Evolutionary conservation across 2,797 vertebrate genomes (phyloP).

Genomic region (Danio kyathit): DNA sequence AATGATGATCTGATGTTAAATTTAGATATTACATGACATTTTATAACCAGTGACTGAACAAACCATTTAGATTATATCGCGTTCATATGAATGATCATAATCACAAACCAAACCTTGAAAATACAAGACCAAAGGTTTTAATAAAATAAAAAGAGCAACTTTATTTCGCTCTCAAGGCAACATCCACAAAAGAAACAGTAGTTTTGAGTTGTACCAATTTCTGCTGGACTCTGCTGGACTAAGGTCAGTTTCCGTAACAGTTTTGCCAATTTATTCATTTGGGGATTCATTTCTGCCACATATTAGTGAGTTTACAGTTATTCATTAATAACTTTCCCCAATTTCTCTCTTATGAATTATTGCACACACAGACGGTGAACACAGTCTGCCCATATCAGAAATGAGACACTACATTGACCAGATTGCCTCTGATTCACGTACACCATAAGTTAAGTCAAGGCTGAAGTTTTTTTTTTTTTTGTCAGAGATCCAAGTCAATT

Average conservation of each 20-base stretch:
- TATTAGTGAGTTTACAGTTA: conserved; percentile 20
- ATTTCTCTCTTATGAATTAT: conserved; percentile 38
- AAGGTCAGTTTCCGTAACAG: neutral
- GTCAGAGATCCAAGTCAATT: conserved; percentile 12
- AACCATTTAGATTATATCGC: neutral
- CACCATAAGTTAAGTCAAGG: neutral
- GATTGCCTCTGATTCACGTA: conserved; percentile 16
- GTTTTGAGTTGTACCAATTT: no score
- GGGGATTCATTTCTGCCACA: neutral
- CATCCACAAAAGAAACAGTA: neutral
- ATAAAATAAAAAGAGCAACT: neutral
- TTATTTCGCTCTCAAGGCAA: neutral
- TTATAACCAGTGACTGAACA: neutral
- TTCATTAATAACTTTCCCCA: conserved; percentile 13
- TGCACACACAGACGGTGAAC: conserved; percentile 14
- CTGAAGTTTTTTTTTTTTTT: neutral
- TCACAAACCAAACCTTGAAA: neutral
- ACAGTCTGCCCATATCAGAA: conserved; percentile 7
- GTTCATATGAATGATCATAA: conserved; percentile 4
- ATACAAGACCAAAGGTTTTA: neutral
- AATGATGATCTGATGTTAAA: neutral
- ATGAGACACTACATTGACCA: conserved; percentile 1
- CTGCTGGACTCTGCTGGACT: neutral
- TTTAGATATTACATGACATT: neutral
- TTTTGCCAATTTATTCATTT: conserved; percentile 9